Evolutionary conservation across 2,888 invertebrate genomes (phyloP), one percentile per base, ranked within the genome.

Genomic region (Drosophila silvestris): DNA sequence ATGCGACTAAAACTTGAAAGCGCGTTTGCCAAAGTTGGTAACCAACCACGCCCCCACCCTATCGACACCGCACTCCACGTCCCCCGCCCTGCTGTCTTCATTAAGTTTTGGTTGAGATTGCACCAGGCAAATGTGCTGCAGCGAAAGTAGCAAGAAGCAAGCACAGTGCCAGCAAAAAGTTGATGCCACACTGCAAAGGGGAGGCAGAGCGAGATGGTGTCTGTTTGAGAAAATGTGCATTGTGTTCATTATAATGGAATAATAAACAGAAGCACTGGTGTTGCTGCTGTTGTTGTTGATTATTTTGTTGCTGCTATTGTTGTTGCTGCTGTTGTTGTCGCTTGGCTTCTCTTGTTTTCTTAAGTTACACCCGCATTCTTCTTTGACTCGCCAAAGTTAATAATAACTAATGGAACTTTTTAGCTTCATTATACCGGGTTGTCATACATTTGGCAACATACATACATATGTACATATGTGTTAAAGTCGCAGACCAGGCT

Each of bases 161-260:
- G 82, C 84, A 82, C 84, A 86, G 54, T 64, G 74, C 50, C 66
- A 35, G 65, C 77, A 74, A 82, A 89, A 89, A 84, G 82, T 89
- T 77, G 73, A 72, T 53, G 60, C 74, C 61, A 57, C 41, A 16
- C 37, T 37, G 39, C 26, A 9, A 33, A 50, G 19, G 9, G 28
- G 19, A 28, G 14, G 28, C 10, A 26, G 30, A 44, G 22, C 32
- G 47, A 64, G 66, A 52, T 28, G 44, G 35, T 19, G n/a, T 19
- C 35, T 41, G 60, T 57, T 57, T 78, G 51, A 74, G 71, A 84
- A 82, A 81, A 72, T 79, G 69, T 80, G 82, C 87, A 86, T 90
- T 90, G 86, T 90, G 84, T 89, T 90, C 81, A 84, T 86, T 85
- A 89, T 90, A 87, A 87, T 86, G 77, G 87, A 90, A 88, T 87